Evolutionary conservation across 2,113 vertebrate genomes (phyloP).

Genomic region (Narcine bancroftii): DNA sequence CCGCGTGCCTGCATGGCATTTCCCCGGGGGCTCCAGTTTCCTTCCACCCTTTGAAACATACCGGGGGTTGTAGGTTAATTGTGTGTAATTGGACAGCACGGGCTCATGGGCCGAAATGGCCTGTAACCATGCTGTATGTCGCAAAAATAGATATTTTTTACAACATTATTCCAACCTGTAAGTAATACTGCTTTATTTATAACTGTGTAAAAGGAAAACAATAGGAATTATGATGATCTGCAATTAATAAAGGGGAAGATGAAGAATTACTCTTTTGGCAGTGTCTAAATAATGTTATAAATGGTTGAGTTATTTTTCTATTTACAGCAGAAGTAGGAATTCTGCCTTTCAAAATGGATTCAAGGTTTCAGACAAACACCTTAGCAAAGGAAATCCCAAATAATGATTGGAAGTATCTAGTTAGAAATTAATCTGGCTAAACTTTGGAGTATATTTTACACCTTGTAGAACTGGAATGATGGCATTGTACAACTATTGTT

Average conservation of each 20-base stretch:
- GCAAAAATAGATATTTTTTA: not conserved
- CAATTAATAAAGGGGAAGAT: not conserved
- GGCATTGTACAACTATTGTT: not conserved
- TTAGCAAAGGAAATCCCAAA: not conserved
- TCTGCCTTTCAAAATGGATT: not conserved
- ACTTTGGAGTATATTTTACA: not conserved
- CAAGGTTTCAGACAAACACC: not conserved
- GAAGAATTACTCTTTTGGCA: not conserved
- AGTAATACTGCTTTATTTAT: not conserved
- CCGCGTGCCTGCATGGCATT: no score
- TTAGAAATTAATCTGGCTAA: not conserved
- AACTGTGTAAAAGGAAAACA: not conserved
- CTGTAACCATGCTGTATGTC: no score
- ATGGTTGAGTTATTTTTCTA: not conserved
- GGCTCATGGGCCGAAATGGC: no score
- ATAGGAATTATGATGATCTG: not conserved
- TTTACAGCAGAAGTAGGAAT: not conserved
- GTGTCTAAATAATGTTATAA: not conserved
- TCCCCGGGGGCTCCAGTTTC: no score
- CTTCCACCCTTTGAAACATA: no score
- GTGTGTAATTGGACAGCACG: no score
- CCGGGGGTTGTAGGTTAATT: no score
- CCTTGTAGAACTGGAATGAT: not conserved
- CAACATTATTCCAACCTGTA: not conserved
- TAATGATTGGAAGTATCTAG: not conserved